Conservation (phyloP, 2,888 invertebrate genomes). For the Disparrhopalites patrizii region DNA sequence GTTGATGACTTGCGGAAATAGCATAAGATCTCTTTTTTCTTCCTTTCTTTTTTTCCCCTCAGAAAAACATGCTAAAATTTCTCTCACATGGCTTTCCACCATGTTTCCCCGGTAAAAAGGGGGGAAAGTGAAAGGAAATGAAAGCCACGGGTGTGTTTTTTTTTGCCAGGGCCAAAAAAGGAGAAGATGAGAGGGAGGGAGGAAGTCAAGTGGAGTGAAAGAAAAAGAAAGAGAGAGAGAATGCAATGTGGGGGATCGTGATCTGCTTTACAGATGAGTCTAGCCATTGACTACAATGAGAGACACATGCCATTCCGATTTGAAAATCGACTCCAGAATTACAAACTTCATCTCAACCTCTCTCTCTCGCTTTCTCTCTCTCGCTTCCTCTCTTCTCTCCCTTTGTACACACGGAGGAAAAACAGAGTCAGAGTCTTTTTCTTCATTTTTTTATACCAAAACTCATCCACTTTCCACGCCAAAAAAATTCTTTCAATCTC, state of each 20-base stretch:
- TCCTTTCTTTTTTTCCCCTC: no score
- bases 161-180: neutral
- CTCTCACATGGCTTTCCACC: no score
- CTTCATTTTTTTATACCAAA: no score
- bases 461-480: no score
- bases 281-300: conserved; percentile 23
- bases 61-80: neutral
- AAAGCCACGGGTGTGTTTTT: no score
- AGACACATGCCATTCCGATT: conserved; percentile 22
- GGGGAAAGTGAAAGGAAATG: no score
- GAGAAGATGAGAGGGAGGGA: neutral
- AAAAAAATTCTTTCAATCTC: no score
- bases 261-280: conserved; percentile 28
- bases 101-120: no score
- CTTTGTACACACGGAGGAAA: no score
- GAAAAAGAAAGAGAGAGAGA: conserved; percentile 4
- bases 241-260: conserved; percentile 24
- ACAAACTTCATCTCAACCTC: conserved; percentile 23
- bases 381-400: no score
- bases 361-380: neutral
- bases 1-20: conserved; percentile 8
- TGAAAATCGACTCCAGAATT: conserved; percentile 22
- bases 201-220: conserved; percentile 21
- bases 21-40: neutral
- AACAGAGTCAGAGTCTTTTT: no score